Conservation (phyloP, 2,113 vertebrate species). For the Stomatorhinus ivindoensis region DNA sequence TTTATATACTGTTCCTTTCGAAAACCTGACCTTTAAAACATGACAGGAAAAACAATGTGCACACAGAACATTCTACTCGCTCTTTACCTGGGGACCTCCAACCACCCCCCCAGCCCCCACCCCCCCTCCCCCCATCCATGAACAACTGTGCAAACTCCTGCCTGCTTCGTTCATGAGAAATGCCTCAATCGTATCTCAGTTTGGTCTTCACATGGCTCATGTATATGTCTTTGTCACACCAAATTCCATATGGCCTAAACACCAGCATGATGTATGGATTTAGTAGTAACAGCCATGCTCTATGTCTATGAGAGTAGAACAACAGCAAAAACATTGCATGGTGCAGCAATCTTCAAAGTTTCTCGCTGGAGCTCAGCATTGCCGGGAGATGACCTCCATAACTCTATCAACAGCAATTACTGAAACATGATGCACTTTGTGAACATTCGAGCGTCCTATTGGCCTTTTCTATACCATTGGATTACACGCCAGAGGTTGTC, state of each 20-base stretch:
- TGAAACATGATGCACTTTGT: constrained; percentile 29
- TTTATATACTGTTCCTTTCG: constrained; percentile 36
- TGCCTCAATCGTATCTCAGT: constrained; percentile 51
- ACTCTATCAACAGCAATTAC: constrained; percentile 26
- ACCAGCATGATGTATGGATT: background rate
- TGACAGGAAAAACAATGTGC: constrained; percentile 33
- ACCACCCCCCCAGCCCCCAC: background rate
- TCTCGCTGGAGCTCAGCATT: background rate
- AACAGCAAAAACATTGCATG: background rate
- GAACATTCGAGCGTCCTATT: constrained; percentile 22
- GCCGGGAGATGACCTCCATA: background rate
- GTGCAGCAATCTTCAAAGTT: background rate
- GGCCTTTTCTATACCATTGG: constrained; percentile 17
- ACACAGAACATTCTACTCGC: constrained; percentile 12
- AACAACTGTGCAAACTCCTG: constrained; percentile 36
- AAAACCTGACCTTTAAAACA: constrained; percentile 52
- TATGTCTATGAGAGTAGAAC: background rate
- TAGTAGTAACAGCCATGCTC: background rate
- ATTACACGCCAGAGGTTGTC: constrained; percentile 17
- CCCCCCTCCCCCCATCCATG: background rate
- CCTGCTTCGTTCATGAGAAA: constrained; percentile 38
- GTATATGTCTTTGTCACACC: constrained; percentile 51
- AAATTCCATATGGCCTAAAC: constrained; percentile 35
- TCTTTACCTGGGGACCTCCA: background rate
- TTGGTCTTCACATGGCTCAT: constrained; percentile 49